phyloP scores from a whole-genome alignment of 1,140 invertebrate genomes.

The Subanguina moxae region DNA sequence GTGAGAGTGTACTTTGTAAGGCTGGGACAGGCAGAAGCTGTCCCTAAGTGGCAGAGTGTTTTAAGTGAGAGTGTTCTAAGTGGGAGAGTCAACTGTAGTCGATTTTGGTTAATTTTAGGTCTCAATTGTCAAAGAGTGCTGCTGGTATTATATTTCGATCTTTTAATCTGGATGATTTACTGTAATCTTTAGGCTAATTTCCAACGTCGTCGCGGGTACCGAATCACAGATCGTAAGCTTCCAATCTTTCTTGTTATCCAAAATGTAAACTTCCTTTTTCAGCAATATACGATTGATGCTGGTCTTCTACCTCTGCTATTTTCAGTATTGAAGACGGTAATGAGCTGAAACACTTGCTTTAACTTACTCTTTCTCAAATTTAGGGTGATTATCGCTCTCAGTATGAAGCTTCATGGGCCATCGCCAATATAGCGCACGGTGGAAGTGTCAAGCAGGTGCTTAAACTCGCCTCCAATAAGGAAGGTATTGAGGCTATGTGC shows the following conservation, averaged over 20 bases:
- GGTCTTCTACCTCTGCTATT: slow-evolving; percentile 26
- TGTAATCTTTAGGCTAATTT: slow-evolving; percentile 18
- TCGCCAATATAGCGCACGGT: slow-evolving; percentile 29
- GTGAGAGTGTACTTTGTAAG: no score
- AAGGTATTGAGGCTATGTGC: slow-evolving; percentile 17
- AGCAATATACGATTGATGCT: slow-evolving; percentile 36
- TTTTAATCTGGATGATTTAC: no score
- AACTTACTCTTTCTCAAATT: slow-evolving; percentile 3
- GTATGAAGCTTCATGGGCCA: slow-evolving; percentile 30
- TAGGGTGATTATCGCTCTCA: slow-evolving; percentile 34
- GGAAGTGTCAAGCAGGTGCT: slow-evolving; percentile 34
- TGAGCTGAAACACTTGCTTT: no score
- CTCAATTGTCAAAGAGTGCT: slow-evolving; percentile 31
- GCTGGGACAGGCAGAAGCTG: no score
- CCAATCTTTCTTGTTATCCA: neutral
- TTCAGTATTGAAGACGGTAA: slow-evolving; percentile 24
- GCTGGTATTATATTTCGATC: slow-evolving; percentile 12
- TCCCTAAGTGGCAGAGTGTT: no score
- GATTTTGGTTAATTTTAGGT: no score
- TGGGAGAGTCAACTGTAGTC: no score
- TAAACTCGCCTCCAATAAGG: slow-evolving; percentile 4
- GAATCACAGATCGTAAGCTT: slow-evolving; percentile 22
- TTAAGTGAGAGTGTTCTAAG: no score
- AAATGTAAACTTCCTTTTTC: neutral
- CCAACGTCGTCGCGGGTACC: slow-evolving; percentile 37